A percentile compares a stretch with the other conserved stretches of the same genome.
These are phyloP conservation scores for Drosophila sordidapex DNA, from an alignment of 2,888 invertebrate species.

Conservation along the genomic window DNA sequence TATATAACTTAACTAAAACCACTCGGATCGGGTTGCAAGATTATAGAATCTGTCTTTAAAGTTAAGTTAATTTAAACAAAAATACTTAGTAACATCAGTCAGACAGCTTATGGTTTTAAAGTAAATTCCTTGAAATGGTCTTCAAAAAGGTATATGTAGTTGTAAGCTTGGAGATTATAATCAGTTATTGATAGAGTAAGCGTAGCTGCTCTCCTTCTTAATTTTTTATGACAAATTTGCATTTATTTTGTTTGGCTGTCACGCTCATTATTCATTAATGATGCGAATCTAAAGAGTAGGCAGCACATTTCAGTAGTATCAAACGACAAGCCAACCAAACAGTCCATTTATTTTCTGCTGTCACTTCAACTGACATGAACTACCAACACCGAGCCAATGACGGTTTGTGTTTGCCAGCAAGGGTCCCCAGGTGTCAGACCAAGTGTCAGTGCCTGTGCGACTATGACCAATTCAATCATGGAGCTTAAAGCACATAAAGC, in stretches of 20 bases:
- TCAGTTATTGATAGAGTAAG: background rate
- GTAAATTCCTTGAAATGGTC: background rate
- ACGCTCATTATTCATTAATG: conserved; percentile 51
- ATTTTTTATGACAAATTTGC: background rate
- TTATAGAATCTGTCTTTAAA: background rate
- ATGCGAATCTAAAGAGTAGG: conserved; percentile 28
- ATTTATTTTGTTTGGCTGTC: conserved; percentile 6
- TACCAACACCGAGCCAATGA: conserved; percentile 5
- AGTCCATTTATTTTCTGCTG: conserved; percentile 32
- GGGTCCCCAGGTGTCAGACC: conserved; percentile 7
- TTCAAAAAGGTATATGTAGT: background rate
- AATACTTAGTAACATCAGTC: background rate
- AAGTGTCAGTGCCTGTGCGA: conserved; percentile 16
- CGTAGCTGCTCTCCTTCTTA: background rate
- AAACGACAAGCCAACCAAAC: conserved; percentile 24
- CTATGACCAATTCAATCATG: conserved; percentile 54
- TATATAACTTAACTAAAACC: background rate
- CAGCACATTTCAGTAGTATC: conserved; percentile 9
- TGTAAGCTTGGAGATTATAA: background rate
- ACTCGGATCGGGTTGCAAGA: background rate
- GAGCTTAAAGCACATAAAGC: conserved; percentile 32
- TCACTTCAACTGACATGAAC: conserved; percentile 22
- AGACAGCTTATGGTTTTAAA: background rate
- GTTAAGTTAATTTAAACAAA: background rate
- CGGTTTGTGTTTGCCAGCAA: conserved; percentile 9